Conservation (phyloP, 2,888 invertebrate genomes). For the Camptogramma bilineatum region DNA sequence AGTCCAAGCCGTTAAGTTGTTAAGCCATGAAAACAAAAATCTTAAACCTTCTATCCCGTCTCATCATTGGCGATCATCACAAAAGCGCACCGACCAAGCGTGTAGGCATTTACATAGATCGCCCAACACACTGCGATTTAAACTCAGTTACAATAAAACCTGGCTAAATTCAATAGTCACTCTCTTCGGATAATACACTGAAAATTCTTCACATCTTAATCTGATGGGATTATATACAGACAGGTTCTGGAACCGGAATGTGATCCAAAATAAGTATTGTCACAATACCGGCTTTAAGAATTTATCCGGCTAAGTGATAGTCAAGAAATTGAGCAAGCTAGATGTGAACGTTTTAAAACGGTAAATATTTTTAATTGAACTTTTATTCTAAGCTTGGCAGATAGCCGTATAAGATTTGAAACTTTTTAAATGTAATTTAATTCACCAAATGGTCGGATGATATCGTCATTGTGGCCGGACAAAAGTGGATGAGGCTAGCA, state of each 20-base stretch:
- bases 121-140: constrained; percentile 74
- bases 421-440: too few species aligned
- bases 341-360: background rate
- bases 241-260: constrained; percentile 64
- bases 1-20: too few species aligned
- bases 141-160: constrained; percentile 69
- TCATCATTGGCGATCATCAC: constrained; percentile 68
- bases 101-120: constrained; percentile 80
- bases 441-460: too few species aligned
- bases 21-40: background rate
- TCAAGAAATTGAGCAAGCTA: background rate
- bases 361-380: too few species aligned
- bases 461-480: too few species aligned
- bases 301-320: constrained; percentile 12
- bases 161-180: constrained; percentile 49
- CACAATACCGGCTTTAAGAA: background rate
- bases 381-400: too few species aligned
- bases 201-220: constrained; percentile 19
- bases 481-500: too few species aligned
- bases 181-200: constrained; percentile 13
- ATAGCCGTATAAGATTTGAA: too few species aligned
- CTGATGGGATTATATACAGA: constrained; percentile 39
- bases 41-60: constrained; percentile 54
- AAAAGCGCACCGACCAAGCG: constrained; percentile 72
- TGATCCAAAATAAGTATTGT: constrained; percentile 37